Conservation (phyloP, 2,797 vertebrate genomes). For the Trichosurus vulpecula region DNA sequence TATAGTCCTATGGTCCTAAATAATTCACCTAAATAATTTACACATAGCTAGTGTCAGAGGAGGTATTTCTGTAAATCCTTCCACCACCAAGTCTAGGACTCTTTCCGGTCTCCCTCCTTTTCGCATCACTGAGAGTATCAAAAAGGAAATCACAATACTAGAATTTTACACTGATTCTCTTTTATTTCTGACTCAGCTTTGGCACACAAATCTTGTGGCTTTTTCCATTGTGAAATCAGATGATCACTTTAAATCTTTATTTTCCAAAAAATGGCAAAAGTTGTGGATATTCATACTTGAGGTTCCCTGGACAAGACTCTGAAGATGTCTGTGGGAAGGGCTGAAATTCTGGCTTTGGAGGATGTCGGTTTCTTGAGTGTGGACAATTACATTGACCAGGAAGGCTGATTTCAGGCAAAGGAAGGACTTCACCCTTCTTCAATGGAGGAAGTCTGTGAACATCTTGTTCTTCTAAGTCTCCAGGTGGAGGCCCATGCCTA, state of each 20-base stretch:
- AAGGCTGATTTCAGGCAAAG: conserved; percentile 79
- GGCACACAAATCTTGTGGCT: conserved; percentile 5
- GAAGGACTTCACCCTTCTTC: conserved; percentile 74
- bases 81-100: not conserved
- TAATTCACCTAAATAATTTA: not conserved
- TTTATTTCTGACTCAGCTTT: conserved; percentile 58
- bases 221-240: conserved; percentile 13
- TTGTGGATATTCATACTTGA: conserved; percentile 57
- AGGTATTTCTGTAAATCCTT: not conserved
- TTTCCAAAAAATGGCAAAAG: conserved; percentile 79
- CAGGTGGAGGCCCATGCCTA: not conserved
- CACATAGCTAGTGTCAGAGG: not conserved
- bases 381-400: conserved; percentile 21
- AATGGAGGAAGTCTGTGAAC: conserved; percentile 73
- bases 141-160: not conserved
- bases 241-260: not conserved
- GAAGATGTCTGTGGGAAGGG: conserved; percentile 74
- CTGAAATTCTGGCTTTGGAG: conserved; percentile 25
- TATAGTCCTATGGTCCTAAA: not conserved
- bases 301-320: conserved; percentile 79
- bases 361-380: not conserved
- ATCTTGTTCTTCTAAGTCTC: conserved; percentile 42
- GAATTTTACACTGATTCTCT: conserved; percentile 21
- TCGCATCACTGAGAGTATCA: not conserved
- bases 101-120: not conserved